Percentiles rank a stretch among this genome's conserved stretches.
phyloP scores from a whole-genome alignment of 1,140 invertebrate genomes.

The Dendroctonus valens region DNA sequence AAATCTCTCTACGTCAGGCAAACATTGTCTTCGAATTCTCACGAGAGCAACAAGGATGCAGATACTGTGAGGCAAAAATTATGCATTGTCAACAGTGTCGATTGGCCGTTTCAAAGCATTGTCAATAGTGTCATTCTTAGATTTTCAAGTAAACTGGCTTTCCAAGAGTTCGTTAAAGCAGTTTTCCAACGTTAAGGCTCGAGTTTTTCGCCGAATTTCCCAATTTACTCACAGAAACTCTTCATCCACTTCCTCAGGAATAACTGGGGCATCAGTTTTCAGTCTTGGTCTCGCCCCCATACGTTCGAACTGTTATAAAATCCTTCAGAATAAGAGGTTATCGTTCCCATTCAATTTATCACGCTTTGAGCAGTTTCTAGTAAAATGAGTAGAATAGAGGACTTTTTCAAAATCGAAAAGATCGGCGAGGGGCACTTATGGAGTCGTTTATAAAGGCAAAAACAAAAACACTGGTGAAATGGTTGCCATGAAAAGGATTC shows the following conservation, averaged over 20 bases:
- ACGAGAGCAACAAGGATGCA: no score
- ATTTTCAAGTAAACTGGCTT: constrained; percentile 2
- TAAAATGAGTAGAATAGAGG: constrained; percentile 64
- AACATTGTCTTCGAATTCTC: no score
- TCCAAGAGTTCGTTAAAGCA: constrained; percentile 16
- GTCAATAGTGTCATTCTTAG: constrained; percentile 10
- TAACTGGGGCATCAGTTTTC: neutral
- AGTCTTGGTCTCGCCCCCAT: no score
- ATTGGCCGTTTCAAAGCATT: constrained; percentile 13
- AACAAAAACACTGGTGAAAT: constrained; percentile 84
- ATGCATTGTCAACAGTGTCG: no score
- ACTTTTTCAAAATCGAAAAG: constrained; percentile 92
- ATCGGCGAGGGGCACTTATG: constrained; percentile 96
- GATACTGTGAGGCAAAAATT: no score
- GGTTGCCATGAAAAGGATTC: constrained; percentile 95
- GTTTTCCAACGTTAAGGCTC: neutral
- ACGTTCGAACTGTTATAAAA: neutral
- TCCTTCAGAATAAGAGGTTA: neutral
- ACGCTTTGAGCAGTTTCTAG: constrained; percentile 19
- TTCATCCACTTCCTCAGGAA: no score
- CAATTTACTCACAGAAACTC: no score
- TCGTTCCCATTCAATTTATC: neutral
- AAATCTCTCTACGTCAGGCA: no score
- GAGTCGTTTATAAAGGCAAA: constrained; percentile 88
- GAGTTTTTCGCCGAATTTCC: no score